A percentile compares a stretch with the other conserved stretches of the same genome.
phyloP scores from a whole-genome alignment of 2,113 vertebrate genomes.

The Chionis minor region DNA sequence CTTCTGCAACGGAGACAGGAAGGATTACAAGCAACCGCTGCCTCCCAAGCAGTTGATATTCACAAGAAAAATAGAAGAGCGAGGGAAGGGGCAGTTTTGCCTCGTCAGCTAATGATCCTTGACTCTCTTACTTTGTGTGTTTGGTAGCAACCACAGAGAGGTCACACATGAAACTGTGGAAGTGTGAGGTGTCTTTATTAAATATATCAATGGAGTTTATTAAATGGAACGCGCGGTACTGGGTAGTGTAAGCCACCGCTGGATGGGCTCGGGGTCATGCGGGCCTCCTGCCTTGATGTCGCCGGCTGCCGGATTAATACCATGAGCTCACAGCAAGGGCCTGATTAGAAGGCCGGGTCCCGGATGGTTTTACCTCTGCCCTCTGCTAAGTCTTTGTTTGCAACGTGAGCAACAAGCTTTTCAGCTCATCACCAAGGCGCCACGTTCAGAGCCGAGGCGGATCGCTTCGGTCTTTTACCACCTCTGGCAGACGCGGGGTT shows the following conservation, averaged over 20 bases:
- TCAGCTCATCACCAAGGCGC: neutral
- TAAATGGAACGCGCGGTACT: neutral
- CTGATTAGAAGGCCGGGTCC: conserved; percentile 26
- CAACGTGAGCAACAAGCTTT: conserved; percentile 36
- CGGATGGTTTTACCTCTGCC: neutral
- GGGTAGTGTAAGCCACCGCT: neutral
- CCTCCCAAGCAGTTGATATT: conserved; percentile 5
- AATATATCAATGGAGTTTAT: neutral
- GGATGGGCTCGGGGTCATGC: neutral
- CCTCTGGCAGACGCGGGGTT: neutral
- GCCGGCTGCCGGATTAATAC: neutral
- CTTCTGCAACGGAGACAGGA: neutral
- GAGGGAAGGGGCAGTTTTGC: conserved; percentile 20
- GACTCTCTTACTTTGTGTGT: conserved; percentile 27
- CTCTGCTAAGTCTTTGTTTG: conserved; percentile 39
- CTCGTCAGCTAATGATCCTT: conserved; percentile 49
- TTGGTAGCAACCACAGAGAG: conserved; percentile 20
- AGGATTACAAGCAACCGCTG: neutral
- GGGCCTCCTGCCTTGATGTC: neutral
- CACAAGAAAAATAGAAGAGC: conserved; percentile 1
- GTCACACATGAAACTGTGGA: conserved; percentile 21
- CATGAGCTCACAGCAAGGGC: neutral
- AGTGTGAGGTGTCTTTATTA: conserved; percentile 12
- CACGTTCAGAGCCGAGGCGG: neutral
- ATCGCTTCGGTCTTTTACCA: neutral